These are phyloP conservation scores for Polypterus bichir DNA, from an alignment of 2,113 vertebrate species.

Conservation along the genomic window DNA sequence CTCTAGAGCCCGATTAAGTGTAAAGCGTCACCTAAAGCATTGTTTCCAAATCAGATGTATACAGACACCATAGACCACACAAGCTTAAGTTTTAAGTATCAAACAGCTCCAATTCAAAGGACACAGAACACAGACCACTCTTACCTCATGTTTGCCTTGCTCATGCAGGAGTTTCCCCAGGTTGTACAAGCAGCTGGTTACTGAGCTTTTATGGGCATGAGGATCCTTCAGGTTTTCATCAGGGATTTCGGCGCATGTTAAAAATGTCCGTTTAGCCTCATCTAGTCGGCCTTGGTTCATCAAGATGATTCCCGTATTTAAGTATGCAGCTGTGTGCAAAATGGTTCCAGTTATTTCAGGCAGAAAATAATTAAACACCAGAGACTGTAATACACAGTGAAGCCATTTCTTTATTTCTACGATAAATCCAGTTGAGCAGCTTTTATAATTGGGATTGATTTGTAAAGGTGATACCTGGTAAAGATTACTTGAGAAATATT, in stretches of 20 bases:
- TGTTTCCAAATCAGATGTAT: neutral
- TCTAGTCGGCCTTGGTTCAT: slow-evolving; percentile 91
- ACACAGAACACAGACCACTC: neutral
- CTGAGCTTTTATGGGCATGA: slow-evolving; percentile 92
- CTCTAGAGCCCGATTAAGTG: too few species aligned
- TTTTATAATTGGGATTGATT: too few species aligned
- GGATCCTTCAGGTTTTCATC: slow-evolving; percentile 97
- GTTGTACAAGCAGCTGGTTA: slow-evolving; percentile 96
- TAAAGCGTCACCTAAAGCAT: too few species aligned
- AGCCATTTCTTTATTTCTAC: slow-evolving; percentile 3
- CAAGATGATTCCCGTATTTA: slow-evolving; percentile 95
- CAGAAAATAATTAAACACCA: slow-evolving; percentile 25
- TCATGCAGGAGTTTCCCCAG: slow-evolving; percentile 95
- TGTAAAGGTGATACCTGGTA: too few species aligned
- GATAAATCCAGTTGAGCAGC: too few species aligned
- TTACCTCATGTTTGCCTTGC: slow-evolving; percentile 86
- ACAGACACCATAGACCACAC: neutral
- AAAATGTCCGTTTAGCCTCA: slow-evolving; percentile 80
- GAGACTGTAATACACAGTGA: slow-evolving; percentile 17
- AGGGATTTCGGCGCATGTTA: slow-evolving; percentile 92
- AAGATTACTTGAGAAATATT: too few species aligned
- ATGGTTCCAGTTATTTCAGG: neutral
- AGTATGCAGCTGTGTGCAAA: slow-evolving; percentile 73
- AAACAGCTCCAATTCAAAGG: neutral
- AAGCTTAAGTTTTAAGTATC: neutral